Conservation (phyloP, 2,797 vertebrate genomes). For the Pampus argenteus region DNA sequence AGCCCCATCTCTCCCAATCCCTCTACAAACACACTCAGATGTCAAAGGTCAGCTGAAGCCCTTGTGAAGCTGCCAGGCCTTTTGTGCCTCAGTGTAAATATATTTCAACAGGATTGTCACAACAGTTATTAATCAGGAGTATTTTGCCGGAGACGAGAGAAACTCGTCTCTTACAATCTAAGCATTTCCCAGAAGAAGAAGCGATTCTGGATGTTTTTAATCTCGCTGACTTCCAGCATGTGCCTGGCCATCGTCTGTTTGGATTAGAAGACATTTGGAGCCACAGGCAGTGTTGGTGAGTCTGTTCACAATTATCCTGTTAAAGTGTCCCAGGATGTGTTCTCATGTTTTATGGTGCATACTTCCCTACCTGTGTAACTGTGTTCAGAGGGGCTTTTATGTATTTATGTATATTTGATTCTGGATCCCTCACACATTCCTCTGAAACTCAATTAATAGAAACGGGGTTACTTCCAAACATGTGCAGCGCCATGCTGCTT, state of each 20-base stretch:
- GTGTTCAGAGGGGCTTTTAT: conserved; percentile 44
- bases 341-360: conserved; percentile 79
- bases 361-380: conserved; percentile 80
- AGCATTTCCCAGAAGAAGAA: conserved; percentile 28
- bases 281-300: conserved; percentile 58
- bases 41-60: conserved; percentile 36
- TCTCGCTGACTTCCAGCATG: conserved; percentile 55
- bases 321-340: conserved; percentile 78
- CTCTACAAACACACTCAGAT: conserved; percentile 12
- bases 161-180: neutral
- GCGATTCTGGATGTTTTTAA: conserved; percentile 41
- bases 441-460: conserved; percentile 16
- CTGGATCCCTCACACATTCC: conserved; percentile 30
- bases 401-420: conserved; percentile 19
- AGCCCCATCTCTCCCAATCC: neutral
- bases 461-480: conserved; percentile 1
- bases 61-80: neutral
- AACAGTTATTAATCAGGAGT: conserved; percentile 6
- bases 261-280: conserved; percentile 57
- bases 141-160: neutral
- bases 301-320: conserved; percentile 81
- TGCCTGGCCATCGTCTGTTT: conserved; percentile 53
- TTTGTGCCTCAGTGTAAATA: conserved; percentile 10
- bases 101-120: conserved; percentile 9
- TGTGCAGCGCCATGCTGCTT: neutral